These are phyloP conservation scores for Discoglossus pictus DNA, from an alignment of 2,797 vertebrate genomes.

Conservation along the genomic window DNA sequence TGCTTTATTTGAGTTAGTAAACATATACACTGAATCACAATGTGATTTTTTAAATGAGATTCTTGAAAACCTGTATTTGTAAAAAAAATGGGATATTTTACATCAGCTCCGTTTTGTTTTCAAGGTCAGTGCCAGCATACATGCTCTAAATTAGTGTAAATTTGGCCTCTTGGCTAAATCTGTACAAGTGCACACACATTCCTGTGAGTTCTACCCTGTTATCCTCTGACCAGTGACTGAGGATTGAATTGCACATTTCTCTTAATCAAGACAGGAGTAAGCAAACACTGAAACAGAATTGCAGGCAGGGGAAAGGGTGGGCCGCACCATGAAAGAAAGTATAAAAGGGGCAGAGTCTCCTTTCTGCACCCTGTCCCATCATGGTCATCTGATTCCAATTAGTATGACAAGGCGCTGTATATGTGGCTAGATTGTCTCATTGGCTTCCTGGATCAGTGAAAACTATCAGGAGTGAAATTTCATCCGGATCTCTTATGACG, in stretches of 20 bases:
- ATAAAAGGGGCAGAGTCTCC: conserved; percentile 65
- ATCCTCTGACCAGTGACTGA: conserved; percentile 80
- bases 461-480: conserved; percentile 80
- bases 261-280: conserved; percentile 80
- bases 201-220: conserved; percentile 82
- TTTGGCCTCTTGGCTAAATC: conserved; percentile 80
- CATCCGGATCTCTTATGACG: conserved; percentile 77
- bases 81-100: conserved; percentile 73
- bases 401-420: conserved; percentile 75
- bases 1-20: conserved; percentile 83
- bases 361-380: conserved; percentile 72
- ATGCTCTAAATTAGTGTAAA: conserved; percentile 72
- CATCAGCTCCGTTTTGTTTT: conserved; percentile 65
- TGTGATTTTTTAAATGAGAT: conserved; percentile 64
- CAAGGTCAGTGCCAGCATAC: conserved; percentile 71
- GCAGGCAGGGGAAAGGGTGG: conserved; percentile 34
- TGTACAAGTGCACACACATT: conserved; percentile 81
- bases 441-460: conserved; percentile 78
- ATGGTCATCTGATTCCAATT: conserved; percentile 78
- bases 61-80: conserved; percentile 60
- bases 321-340: conserved; percentile 50
- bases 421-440: conserved; percentile 75
- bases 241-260: conserved; percentile 85
- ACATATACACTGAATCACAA: conserved; percentile 85
- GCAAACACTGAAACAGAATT: conserved; percentile 80